Conservation (phyloP, 2,888 invertebrate genomes). For the Itoplectis maculator region DNA sequence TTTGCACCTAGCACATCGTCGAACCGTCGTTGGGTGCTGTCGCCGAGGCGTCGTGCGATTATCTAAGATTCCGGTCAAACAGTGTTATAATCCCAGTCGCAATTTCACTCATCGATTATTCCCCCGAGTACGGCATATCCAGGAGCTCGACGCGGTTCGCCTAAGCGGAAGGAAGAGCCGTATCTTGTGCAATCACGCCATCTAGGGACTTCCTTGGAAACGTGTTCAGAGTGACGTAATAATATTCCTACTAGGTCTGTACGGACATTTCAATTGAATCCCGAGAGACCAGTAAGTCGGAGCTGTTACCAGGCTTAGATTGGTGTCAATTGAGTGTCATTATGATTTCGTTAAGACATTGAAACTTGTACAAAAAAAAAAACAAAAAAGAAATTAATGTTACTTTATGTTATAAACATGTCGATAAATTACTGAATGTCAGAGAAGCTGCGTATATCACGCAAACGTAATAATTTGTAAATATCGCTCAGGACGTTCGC, state of each 20-base stretch:
- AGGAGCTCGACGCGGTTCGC: conserved; percentile 11
- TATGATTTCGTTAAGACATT: conserved; percentile 1
- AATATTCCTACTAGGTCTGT: not conserved
- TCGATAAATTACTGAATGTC: conserved; percentile 4
- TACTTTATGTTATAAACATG: not conserved
- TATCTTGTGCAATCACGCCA: conserved; percentile 59
- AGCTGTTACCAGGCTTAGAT: not conserved
- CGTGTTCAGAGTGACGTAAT: conserved; percentile 2
- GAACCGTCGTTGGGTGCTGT: not conserved
- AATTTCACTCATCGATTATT: conserved; percentile 59
- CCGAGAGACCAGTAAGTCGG: conserved; percentile 8
- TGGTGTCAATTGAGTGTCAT: not conserved
- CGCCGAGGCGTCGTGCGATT: conserved; percentile 37
- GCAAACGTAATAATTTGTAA: too few species aligned
- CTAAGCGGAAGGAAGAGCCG: conserved; percentile 61
- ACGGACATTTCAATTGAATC: conserved; percentile 12
- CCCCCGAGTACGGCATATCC: conserved; percentile 33
- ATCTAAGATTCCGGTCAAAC: conserved; percentile 44
- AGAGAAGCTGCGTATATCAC: too few species aligned
- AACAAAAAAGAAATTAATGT: not conserved
- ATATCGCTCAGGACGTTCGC: too few species aligned
- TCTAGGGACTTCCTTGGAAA: conserved; percentile 32
- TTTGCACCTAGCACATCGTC: not conserved
- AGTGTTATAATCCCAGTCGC: conserved; percentile 53
- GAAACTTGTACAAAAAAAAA: not conserved